These are phyloP conservation scores for Pavo muticus DNA, from an alignment of 2,113 vertebrate genomes.

Conservation along the genomic window DNA sequence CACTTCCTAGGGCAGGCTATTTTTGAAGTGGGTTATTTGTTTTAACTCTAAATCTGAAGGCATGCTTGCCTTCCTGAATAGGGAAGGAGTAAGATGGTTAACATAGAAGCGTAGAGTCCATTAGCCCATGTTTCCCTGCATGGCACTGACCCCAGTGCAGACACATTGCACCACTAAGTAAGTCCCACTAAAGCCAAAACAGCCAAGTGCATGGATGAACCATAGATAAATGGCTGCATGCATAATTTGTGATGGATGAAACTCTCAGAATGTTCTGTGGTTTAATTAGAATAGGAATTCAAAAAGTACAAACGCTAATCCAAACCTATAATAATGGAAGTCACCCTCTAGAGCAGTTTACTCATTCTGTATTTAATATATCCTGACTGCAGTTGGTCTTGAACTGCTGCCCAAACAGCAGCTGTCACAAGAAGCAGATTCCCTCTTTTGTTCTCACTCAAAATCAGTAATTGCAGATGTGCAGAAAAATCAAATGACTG, in stretches of 20 bases:
- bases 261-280: slow-evolving; percentile 33
- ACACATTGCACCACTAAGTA: neutral
- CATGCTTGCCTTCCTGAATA: neutral
- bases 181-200: neutral
- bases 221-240: slow-evolving; percentile 1
- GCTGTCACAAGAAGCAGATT: neutral
- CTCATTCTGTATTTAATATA: neutral
- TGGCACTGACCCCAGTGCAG: neutral
- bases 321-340: neutral
- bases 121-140: neutral
- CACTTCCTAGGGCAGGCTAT: slow-evolving; percentile 41
- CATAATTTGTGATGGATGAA: slow-evolving; percentile 22
- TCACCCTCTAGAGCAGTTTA: neutral
- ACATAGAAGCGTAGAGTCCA: rapidly evolving
- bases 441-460: neutral
- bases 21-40: slow-evolving; percentile 58
- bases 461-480: neutral
- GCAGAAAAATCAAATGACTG: neutral
- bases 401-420: neutral
- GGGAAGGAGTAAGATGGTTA: neutral
- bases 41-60: neutral
- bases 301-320: slow-evolving; percentile 33
- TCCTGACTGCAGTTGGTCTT: neutral
- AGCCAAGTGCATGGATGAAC: neutral
- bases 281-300: slow-evolving; percentile 32